Conservation (phyloP, 2,113 vertebrate genomes). For the Cryptomyrus ogoouensis region DNA sequence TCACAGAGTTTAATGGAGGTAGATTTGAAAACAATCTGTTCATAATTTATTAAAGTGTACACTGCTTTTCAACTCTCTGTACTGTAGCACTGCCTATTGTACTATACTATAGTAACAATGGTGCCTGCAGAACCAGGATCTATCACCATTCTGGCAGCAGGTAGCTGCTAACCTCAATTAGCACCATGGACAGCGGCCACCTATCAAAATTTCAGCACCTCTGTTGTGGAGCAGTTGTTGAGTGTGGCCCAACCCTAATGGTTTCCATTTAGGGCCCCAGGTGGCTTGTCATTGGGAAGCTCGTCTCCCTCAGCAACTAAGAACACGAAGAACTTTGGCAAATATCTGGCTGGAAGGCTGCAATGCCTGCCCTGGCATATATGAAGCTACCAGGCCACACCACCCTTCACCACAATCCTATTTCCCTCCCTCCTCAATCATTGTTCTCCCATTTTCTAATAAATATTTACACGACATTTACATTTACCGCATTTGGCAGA, state of each 20-base stretch:
- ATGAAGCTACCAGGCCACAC: not conserved
- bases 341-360: not conserved
- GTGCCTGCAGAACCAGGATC: not conserved
- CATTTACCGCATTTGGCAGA: too few relatives aligned
- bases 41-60: not conserved
- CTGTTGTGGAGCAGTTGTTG: not conserved
- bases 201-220: not conserved
- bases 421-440: too few relatives aligned
- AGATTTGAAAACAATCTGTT: conserved; percentile 9
- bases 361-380: not conserved
- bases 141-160: not conserved
- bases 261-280: not conserved
- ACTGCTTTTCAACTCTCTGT: not conserved
- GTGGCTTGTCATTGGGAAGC: not conserved
- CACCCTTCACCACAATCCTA: not conserved
- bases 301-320: not conserved
- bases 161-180: not conserved
- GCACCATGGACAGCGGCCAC: not conserved
- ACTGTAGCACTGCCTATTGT: not conserved
- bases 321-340: not conserved
- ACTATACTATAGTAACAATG: not conserved
- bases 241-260: not conserved
- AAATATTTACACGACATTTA: not conserved
- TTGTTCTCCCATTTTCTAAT: not conserved
- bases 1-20: not conserved